These are phyloP conservation scores for Drosophila burlai DNA, from an alignment of 1,140 invertebrate species.

Conservation along the genomic window DNA sequence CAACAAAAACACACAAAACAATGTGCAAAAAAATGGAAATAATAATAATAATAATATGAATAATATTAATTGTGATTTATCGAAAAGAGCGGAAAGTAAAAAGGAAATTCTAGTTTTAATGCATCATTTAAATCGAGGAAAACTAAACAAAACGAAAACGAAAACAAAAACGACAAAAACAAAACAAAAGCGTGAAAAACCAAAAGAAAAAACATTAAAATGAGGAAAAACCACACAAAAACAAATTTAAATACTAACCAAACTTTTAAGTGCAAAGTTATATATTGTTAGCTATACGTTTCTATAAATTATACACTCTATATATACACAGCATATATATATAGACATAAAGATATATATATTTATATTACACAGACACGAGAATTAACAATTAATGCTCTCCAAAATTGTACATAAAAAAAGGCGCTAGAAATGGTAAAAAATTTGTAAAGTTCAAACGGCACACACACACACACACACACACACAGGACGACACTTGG, in stretches of 20 bases:
- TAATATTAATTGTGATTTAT: conserved; percentile 45
- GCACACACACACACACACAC: conserved; percentile 17
- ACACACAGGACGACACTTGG: conserved; percentile 26
- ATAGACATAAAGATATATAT: conserved; percentile 24
- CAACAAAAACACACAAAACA: conserved; percentile 32
- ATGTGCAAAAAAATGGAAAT: conserved; percentile 34
- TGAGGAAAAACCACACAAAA: conserved; percentile 37
- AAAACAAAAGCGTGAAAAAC: conserved; percentile 38
- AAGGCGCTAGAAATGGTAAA: conserved; percentile 20
- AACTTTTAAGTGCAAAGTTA: conserved; percentile 80
- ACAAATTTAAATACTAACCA: conserved; percentile 58
- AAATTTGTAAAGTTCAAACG: conserved; percentile 43
- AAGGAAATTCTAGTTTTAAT: conserved; percentile 35
- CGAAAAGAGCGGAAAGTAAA: conserved; percentile 34
- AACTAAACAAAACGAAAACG: conserved; percentile 22
- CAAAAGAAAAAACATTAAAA: conserved; percentile 47
- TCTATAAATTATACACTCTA: conserved; percentile 48
- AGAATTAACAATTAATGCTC: conserved; percentile 32
- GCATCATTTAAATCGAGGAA: conserved; percentile 39
- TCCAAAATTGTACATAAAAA: conserved; percentile 63
- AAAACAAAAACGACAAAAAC: conserved; percentile 45
- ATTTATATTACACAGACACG: conserved; percentile 13
- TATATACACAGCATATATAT: conserved; percentile 22
- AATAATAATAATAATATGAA: not conserved
- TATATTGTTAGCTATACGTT: conserved; percentile 69